Evolutionary conservation across 2,113 vertebrate genomes (phyloP).

Genomic region (Emydura subglobosa): DNA sequence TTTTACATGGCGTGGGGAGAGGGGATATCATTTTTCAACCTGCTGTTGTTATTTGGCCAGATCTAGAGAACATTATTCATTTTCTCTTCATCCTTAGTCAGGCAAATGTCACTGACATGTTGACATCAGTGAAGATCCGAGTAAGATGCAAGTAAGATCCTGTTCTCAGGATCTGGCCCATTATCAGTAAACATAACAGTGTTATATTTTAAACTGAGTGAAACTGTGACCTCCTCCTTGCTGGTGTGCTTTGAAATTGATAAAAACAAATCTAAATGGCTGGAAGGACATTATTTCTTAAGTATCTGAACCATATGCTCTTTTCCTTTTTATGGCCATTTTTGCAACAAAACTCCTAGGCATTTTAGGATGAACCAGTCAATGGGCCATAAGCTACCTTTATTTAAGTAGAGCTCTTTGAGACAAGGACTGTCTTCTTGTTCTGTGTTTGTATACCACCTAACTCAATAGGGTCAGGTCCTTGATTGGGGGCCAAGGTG

Average conservation of each 20-base stretch:
- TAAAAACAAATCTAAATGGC: not conserved
- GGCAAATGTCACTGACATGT: too few relatives aligned
- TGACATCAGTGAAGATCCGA: not conserved
- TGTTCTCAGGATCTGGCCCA: not conserved
- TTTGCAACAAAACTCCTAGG: not conserved
- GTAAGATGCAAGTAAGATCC: not conserved
- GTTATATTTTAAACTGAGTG: not conserved
- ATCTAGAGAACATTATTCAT: not conserved
- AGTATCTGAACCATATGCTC: conserved; percentile 24
- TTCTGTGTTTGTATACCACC: not conserved
- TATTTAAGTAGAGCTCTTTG: not conserved
- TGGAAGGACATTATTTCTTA: conserved; percentile 41
- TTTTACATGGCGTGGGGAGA: too few relatives aligned
- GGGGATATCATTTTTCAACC: too few relatives aligned
- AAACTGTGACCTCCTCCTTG: not conserved
- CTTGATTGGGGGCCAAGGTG: not conserved
- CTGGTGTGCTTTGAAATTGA: conserved; percentile 32
- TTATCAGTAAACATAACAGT: not conserved
- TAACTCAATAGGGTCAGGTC: not conserved
- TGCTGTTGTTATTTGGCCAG: too few relatives aligned
- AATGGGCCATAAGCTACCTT: not conserved
- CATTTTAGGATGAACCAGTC: not conserved
- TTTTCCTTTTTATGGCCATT: not conserved
- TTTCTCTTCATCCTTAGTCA: not conserved
- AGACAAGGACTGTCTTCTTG: not conserved